Base-by-base conservation (phyloP, 2,888 invertebrate genomes). In the Gasteruption jaculator region DNA sequence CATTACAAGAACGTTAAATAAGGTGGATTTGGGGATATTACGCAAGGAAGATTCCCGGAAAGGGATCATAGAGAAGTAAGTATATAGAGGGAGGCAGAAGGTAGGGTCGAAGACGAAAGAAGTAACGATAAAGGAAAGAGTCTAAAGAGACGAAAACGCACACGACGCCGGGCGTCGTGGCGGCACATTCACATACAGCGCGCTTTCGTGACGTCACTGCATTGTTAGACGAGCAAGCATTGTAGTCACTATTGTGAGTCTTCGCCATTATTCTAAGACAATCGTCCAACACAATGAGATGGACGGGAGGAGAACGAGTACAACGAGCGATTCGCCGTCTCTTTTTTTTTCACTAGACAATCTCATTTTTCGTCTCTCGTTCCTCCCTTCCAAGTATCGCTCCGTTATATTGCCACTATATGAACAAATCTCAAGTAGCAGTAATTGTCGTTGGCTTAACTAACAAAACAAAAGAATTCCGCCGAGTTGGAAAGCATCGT, bases 201-300 rank as follows among this genome's bases (percentile, higher is more conserved):
- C 57, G 56, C 55, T 60, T n/a, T 61, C 60, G 63, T 67, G 68
- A 65, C 68, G 67, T 68, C 67, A 67, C 61, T 61, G 68, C 68
- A 70, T 70, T 70, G 70, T 70, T 70, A 68, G 69, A 70, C 65
- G 68, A 68, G 70, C 68, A 64, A 70, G 70, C 70, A 71, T 70
- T 71, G 70, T 71, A 70, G 65, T 70, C 68, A 70, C 70, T 70
- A 68, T 71, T 71, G 70, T 70, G 69, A 69, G 69, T 68, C 70
- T 64, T 63, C 63, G 67, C 69, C 68, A 70, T 70, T 70, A 70
- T 70, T 70, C 70, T 70, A 70, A 70, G 69, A 70, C 70, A 70
- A 70, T 70, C 70, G 70, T 69, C 69, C 67, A 63, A 68, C 68
- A 70, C 69, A 70, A 70, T 70, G 67, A 69, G 67, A 67, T 64